Base-by-base conservation (phyloP, 2,113 vertebrate genomes). In the Microtus ochrogaster region DNA sequence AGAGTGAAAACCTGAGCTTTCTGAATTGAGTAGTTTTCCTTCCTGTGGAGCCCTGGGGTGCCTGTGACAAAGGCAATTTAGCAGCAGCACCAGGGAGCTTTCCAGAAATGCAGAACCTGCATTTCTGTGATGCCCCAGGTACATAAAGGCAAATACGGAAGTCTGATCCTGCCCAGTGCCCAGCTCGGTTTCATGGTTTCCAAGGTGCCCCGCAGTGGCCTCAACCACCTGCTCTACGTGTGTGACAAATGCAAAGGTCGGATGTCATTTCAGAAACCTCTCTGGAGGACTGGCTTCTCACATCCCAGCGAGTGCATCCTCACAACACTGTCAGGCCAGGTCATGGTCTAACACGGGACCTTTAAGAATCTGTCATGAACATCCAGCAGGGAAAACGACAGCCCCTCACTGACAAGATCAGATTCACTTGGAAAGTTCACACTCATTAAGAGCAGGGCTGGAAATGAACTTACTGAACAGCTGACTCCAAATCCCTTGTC, bases 191-290 rank as follows among this genome's bases (percentile, higher is more conserved):
- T 28, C 0, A 0, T 52, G 89, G 78, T 44, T 87, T 81, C 90
- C 33, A 21, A 33, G 65, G 11, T 39, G 3, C n/a, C 30, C 21
- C 13, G n/a, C 0, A 10, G 10, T 9, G 36, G 77, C 55, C 66
- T 13, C 5, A 14, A 6, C 9, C 19, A 19, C 24, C 21, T 36
- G 5, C 81, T 52, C 33, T 58, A 41, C 13, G 49, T 55, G 63
- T 30, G 63, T 26, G 55, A 79, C 66, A 41, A 33, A 30, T 28
- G 63, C 65, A 85, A 93, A 96, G 97, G 92, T 94, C 88, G 83
- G 89, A 17, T 28, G 30, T 78, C 73, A 74, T 39, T 66, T 78
- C 61, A 47, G 77, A 83, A 91, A 86, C 52, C 72, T 82, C 78
- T 85, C 95, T 55, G 73, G 87, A 88, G 81, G 33, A 26, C 36